Percentiles rank a stretch among this genome's conserved stretches.
phyloP scores from a whole-genome alignment of 2,113 vertebrate genomes.

The Podilymbus podiceps region DNA sequence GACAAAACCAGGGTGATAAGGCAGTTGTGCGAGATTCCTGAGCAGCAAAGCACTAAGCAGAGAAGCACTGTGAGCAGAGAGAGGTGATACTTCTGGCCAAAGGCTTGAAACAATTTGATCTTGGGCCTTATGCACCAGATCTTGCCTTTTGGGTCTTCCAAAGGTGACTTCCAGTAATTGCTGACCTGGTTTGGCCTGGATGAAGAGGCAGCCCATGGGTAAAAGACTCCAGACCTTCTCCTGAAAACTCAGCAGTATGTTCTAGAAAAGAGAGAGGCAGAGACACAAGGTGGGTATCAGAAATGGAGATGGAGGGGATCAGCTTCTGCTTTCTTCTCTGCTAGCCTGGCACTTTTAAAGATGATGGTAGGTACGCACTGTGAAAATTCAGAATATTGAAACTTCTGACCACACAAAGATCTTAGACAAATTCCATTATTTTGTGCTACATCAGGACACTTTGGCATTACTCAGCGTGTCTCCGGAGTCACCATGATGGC shows the following conservation, averaged over 20 bases:
- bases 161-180: not conserved
- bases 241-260: not conserved
- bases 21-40: not conserved
- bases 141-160: not conserved
- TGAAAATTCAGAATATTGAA: not conserved
- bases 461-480: not conserved
- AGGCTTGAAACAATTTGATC: not conserved
- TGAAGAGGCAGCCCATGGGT: not conserved
- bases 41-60: not conserved
- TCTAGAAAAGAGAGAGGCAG: not conserved
- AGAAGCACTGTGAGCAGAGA: not conserved
- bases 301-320: not conserved
- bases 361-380: not conserved
- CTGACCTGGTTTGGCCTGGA: not conserved
- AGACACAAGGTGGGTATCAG: not conserved
- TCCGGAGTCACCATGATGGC: not conserved
- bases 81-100: not conserved
- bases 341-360: not conserved
- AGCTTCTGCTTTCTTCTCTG: not conserved
- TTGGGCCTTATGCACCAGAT: not conserved
- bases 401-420: not conserved
- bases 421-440: not conserved
- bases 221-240: not conserved
- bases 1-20: not conserved
- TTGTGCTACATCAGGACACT: rapidly evolving